Evolutionary conservation across 2,113 vertebrate genomes (phyloP), one percentile per base, ranked within the genome.

Genomic region (Ranitomeya variabilis): DNA sequence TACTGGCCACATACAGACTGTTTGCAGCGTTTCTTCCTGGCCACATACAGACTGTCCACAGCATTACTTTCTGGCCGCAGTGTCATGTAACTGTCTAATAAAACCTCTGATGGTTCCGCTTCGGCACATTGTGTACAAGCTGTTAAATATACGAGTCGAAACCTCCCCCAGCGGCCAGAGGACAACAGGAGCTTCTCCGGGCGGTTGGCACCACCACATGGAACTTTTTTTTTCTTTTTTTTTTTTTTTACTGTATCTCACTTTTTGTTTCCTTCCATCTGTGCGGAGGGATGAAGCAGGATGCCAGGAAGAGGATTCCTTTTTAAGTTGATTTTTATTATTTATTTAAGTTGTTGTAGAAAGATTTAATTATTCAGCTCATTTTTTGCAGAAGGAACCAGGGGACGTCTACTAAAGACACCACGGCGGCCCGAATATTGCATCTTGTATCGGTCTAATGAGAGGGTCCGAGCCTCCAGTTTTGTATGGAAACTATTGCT

Each of bases 61-160:
- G 37, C 5, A 5, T 5, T 45, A 45, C 37, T 45, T 45, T 5
- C 37, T 45, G 37, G 71, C 31, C 26, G 10, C n/a, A 64, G 37
- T 26, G 18, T 55, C 76, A 14, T 26, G 37, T 67, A 73, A 31
- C 55, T 37, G n/a, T n/a, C 69, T 57, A 85, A 86, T 87, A 37
- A 87, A 80, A 80, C 74, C 60, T 7, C 76, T 19, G 15, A 57
- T 81, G 73, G 51, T 10, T 81, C 18, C n/a, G 26, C 16, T 66
- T 16, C 60, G 86, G 77, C 64, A 59, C 52, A 3, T 26, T 11
- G 15, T 15, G 60, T 16, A 45, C 62, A 60, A 69, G 62, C 66
- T 73, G 79, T 81, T 66, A 87, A 60, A 80, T 67, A n/a, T 18
- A n/a, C 3, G 15, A 69, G 59, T n/a, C 4, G 12, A 80, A 6